Base-by-base conservation (phyloP, 2,797 vertebrate genomes). In the Sus cebifrons region DNA sequence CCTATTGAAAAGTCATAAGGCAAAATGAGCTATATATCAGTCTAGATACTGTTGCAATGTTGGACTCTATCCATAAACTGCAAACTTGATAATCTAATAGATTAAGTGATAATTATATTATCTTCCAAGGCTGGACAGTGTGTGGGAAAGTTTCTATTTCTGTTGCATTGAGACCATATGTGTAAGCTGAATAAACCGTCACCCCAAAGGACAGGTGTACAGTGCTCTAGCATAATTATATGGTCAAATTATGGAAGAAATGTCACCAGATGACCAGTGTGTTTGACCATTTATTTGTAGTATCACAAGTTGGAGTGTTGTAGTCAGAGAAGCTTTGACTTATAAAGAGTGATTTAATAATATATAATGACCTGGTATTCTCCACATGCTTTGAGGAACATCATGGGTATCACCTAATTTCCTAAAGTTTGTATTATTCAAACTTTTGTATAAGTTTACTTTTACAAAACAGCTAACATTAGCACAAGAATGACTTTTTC, bases 181-280 rank as follows among this genome's bases (percentile, higher is more conserved):
- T 3, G 60, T 68, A 29, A 67, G 3, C 7, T 49, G 52, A 9
- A 49, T 36, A 27, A 65, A 60, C 0, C 79, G 12, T 25, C 65
- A 82, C 36, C 29, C 23, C 25, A 27, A 11, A 89, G 52, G 82
- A 52, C 0, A 44, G 40, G 4, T 36, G 0, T n/a, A 60, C 5
- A 0, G 20, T 49, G 11, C 2, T 52, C 10, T 88, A 10, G 0
- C 2, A 67, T 58, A 3, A 52, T 1, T 20, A 0, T 40, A 20
- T 3, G 0, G 4, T 73, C 52, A 92, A 67, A 67, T 36, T 77
- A 86, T 81, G 9, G 25, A 82, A 78, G 52, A 83, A 89, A 40
- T 29, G 67, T 21, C 11, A 74, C 13, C 18, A 89, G 16, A 56
- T 58, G 23, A 82, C 8, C 11, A 74, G 10, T 29, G 17, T 70